phyloP scores from a whole-genome alignment of 2,797 vertebrate species.

The Eulemur rubriventer region DNA sequence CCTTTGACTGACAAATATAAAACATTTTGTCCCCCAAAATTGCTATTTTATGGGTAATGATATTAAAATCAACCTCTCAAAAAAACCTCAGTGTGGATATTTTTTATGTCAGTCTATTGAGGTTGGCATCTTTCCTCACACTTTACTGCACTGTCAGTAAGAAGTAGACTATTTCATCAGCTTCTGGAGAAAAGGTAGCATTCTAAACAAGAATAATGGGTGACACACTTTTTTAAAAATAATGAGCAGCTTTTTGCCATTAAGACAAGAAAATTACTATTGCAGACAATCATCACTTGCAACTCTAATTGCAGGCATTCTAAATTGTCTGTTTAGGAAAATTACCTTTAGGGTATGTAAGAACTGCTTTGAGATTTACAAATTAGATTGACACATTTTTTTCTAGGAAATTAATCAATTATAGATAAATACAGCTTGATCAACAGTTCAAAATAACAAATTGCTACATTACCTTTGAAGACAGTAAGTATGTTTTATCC shows the following conservation, averaged over 20 bases:
- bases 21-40: not conserved
- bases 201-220: conserved; percentile 65
- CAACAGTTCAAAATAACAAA: conserved; percentile 48
- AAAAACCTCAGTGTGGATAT: not conserved
- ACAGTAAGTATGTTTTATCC: not conserved
- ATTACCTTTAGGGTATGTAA: conserved; percentile 37
- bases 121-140: not conserved
- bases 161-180: conserved; percentile 23
- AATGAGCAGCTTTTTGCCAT: conserved; percentile 61
- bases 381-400: conserved; percentile 57
- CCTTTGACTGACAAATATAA: not conserved
- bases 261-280: conserved; percentile 74
- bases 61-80: conserved; percentile 15
- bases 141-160: not conserved
- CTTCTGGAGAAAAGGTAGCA: not conserved
- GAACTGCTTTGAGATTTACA: conserved; percentile 36
- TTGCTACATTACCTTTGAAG: not conserved
- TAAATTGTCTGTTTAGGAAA: conserved; percentile 69
- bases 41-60: not conserved
- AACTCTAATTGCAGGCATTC: conserved; percentile 57
- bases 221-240: conserved; percentile 35
- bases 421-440: conserved; percentile 46
- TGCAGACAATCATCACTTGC: conserved; percentile 39
- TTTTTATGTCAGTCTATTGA: not conserved
- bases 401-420: conserved; percentile 36